phyloP scores from a whole-genome alignment of 2,888 invertebrate species.

The Bellardia pandia region DNA sequence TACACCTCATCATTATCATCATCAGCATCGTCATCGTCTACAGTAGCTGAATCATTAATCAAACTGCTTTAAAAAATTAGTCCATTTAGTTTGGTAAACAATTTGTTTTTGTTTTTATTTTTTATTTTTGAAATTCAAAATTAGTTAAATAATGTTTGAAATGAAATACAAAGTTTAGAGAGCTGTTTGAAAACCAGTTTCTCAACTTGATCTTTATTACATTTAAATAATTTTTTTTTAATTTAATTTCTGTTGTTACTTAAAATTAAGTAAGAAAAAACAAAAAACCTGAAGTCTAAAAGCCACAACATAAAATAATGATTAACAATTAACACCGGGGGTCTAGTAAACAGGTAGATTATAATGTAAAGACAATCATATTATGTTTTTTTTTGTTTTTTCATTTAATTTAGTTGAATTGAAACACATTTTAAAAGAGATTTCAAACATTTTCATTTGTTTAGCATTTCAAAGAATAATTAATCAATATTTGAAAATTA shows the following conservation, averaged over 20 bases:
- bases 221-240: slow-evolving; percentile 3
- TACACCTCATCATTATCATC: slow-evolving; percentile 6
- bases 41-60: slow-evolving; percentile 71
- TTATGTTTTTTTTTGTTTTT: slow-evolving; percentile 4
- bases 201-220: not conserved
- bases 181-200: slow-evolving; percentile 52
- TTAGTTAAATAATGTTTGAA: slow-evolving; percentile 44
- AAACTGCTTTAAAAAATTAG: slow-evolving; percentile 33
- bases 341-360: too few relatives aligned
- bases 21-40: slow-evolving; percentile 24
- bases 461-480: not conserved
- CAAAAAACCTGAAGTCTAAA: not conserved
- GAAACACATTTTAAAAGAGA: not conserved
- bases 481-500: slow-evolving; percentile 13
- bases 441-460: slow-evolving; percentile 5
- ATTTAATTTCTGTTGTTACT: slow-evolving; percentile 28
- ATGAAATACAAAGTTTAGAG: slow-evolving; percentile 31
- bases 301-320: slow-evolving; percentile 16
- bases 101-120: slow-evolving; percentile 4
- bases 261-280: slow-evolving; percentile 33
- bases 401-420: too few relatives aligned
- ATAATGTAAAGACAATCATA: too few relatives aligned
- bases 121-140: slow-evolving; percentile 44
- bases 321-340: too few relatives aligned
- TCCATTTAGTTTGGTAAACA: not conserved